A percentile compares a stretch with the other conserved stretches of the same genome.
Conservation (phyloP, 2,113 vertebrate genomes). For the Plecturocebus donacophilus region DNA sequence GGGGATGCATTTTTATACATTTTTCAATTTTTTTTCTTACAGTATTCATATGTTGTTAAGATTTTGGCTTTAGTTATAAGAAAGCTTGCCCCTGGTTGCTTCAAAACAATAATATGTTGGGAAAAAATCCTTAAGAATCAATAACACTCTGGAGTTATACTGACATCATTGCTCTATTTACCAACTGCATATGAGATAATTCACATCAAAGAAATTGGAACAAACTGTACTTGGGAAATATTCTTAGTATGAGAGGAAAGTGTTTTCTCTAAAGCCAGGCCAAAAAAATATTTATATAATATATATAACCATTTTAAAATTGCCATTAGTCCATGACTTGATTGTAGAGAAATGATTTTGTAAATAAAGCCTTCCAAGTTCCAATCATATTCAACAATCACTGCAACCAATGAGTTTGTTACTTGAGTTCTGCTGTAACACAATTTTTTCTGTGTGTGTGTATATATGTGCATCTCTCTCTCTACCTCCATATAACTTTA, state of each 20-base stretch:
- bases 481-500: background rate
- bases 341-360: background rate
- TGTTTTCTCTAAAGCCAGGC: background rate
- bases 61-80: constrained; percentile 30
- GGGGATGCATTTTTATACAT: background rate
- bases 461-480: rapidly evolving
- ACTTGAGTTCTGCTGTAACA: background rate
- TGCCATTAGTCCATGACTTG: background rate
- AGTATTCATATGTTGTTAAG: background rate
- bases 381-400: background rate
- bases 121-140: background rate
- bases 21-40: background rate
- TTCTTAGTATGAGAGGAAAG: rapidly evolving
- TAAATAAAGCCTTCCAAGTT: background rate
- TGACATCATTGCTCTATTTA: background rate
- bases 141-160: background rate
- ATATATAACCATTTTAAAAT: background rate
- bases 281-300: background rate
- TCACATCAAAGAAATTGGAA: background rate
- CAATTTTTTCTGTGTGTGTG: background rate
- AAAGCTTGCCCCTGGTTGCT: background rate
- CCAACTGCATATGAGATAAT: background rate
- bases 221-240: background rate
- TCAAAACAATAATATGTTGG: background rate
- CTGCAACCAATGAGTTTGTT: background rate